phyloP scores from a whole-genome alignment of 1,140 invertebrate species.

The Teleogryllus occipitalis region DNA sequence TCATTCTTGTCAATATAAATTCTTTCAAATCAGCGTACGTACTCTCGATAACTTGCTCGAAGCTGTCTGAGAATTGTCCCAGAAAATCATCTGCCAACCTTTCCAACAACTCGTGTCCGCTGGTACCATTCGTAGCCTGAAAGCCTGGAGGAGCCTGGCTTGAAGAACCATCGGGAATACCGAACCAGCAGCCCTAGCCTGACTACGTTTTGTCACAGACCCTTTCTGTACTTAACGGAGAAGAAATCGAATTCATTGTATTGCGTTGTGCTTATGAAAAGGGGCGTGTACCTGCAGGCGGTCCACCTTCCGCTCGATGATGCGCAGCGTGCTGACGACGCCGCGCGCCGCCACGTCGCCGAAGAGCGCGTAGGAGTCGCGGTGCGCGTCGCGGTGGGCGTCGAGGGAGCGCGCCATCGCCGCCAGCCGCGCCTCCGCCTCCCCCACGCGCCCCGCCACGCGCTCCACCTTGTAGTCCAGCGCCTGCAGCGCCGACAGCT shows the following conservation, averaged over 20 bases:
- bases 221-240: neutral
- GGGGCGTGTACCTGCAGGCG: slow-evolving; percentile 12
- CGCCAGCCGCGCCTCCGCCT: slow-evolving; percentile 23
- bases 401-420: slow-evolving; percentile 17
- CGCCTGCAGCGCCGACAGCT: slow-evolving; percentile 30
- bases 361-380: slow-evolving; percentile 14
- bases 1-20: too few species aligned
- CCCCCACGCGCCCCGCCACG: slow-evolving; percentile 28
- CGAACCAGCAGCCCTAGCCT: slow-evolving; percentile 10
- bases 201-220: neutral
- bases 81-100: too few species aligned
- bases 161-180: neutral
- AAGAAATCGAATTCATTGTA: too few species aligned
- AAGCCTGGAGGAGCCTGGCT: neutral
- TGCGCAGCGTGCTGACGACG: slow-evolving; percentile 31
- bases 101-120: too few species aligned
- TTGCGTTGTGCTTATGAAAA: too few species aligned
- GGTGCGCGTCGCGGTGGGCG: slow-evolving; percentile 13
- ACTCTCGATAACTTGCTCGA: too few species aligned
- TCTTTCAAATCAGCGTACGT: too few species aligned
- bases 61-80: too few species aligned
- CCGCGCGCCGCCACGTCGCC: slow-evolving; percentile 30
- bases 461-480: slow-evolving; percentile 33
- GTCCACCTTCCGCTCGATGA: slow-evolving; percentile 34
- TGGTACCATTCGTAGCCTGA: too few species aligned